Evolutionary conservation across 2,113 vertebrate genomes (phyloP).

Genomic region (Sylvilagus bachmani): DNA sequence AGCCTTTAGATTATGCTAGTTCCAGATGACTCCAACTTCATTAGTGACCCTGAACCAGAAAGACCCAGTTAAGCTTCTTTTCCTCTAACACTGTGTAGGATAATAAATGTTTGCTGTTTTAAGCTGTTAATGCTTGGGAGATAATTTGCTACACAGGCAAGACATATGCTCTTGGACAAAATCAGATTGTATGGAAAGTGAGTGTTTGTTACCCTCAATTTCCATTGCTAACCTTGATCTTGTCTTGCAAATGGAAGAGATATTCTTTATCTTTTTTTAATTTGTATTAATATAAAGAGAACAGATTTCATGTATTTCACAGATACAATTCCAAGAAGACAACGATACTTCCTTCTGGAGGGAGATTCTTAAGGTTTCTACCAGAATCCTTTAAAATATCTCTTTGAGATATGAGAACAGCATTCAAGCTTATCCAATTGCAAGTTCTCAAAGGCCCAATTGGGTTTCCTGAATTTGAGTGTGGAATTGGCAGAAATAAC

Average conservation of each 20-base stretch:
- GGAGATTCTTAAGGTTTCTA: background rate
- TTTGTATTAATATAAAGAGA: no score
- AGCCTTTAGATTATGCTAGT: background rate
- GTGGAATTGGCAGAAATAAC: slow-evolving; percentile 27
- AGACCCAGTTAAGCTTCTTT: background rate
- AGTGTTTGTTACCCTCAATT: background rate
- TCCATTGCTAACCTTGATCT: slow-evolving; percentile 22
- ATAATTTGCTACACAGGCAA: background rate
- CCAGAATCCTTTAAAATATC: background rate
- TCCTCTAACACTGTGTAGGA: background rate
- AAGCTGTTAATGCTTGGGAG: background rate
- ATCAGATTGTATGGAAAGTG: background rate
- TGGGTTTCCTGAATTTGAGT: slow-evolving; percentile 3
- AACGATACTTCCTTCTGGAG: background rate
- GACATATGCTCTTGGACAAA: background rate
- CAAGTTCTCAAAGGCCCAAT: background rate
- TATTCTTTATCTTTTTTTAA: no score
- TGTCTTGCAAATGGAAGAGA: background rate
- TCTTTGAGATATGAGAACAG: background rate
- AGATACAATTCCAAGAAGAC: no score
- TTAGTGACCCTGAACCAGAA: background rate
- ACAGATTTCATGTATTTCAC: no score
- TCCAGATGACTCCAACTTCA: background rate
- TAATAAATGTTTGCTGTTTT: background rate
- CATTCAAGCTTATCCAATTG: background rate